phyloP scores from a whole-genome alignment of 2,888 invertebrate species.

The Scaptomyza caliginosa region DNA sequence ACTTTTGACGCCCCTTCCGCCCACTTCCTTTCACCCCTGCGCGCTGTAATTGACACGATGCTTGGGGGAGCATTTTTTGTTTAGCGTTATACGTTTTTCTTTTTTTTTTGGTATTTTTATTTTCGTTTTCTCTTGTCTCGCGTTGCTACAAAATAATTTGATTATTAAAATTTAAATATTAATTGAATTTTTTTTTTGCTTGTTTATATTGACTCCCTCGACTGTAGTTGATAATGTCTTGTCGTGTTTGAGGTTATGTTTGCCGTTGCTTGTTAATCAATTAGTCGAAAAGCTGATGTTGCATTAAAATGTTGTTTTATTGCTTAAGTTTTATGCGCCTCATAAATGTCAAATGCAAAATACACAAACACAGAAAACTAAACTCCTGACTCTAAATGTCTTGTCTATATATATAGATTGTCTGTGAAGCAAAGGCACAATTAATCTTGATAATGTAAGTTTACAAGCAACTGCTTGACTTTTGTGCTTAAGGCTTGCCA shows the following conservation, averaged over 20 bases:
- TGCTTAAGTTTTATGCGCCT: conserved; percentile 69
- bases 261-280: conserved; percentile 56
- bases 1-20: conserved; percentile 30
- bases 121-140: conserved; percentile 25
- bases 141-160: conserved; percentile 78
- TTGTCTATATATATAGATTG: conserved; percentile 16
- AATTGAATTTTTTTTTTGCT: conserved; percentile 60
- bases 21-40: not conserved
- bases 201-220: conserved; percentile 3
- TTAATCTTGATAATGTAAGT: conserved; percentile 67
- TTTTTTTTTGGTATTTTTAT: conserved; percentile 1
- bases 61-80: conserved; percentile 16
- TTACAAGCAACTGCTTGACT: conserved; percentile 56
- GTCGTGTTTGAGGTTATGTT: not conserved
- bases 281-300: conserved; percentile 66
- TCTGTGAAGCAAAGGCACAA: conserved; percentile 36
- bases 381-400: conserved; percentile 11
- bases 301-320: conserved; percentile 58
- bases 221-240: conserved; percentile 18
- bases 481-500: conserved; percentile 18
- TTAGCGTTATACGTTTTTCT: no score
- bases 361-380: conserved; percentile 18
- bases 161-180: conserved; percentile 80
- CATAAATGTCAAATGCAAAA: conserved; percentile 74
- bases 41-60: conserved; percentile 34